These are phyloP conservation scores for Morphnarchus princeps DNA, from an alignment of 2,113 vertebrate species.

Conservation along the genomic window DNA sequence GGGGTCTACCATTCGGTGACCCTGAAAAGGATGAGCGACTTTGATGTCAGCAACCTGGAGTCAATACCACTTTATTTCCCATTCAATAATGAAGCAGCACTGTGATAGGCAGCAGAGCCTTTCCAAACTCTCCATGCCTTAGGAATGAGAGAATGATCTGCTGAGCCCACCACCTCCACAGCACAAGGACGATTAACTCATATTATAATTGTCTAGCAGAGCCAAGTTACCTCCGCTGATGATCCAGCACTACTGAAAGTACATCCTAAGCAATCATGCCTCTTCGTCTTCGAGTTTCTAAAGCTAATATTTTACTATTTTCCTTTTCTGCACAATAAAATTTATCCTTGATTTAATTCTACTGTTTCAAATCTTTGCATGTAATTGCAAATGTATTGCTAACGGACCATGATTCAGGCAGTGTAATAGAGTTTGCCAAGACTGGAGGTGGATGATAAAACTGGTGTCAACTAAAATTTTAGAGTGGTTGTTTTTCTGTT, in stretches of 20 bases:
- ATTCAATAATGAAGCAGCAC: not conserved
- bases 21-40: accelerated
- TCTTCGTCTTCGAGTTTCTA: not conserved
- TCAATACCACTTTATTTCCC: not conserved
- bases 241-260: not conserved
- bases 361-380: not conserved
- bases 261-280: not conserved
- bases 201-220: not conserved
- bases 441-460: slow-evolving; percentile 24
- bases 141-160: not conserved
- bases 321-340: not conserved
- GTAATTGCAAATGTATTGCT: not conserved
- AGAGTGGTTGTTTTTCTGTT: not conserved
- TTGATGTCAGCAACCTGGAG: not conserved
- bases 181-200: not conserved
- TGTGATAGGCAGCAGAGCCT: not conserved
- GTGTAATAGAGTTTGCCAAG: not conserved
- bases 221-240: not conserved
- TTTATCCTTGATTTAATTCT: not conserved
- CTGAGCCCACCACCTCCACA: not conserved
- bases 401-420: not conserved
- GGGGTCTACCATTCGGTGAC: not conserved
- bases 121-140: not conserved
- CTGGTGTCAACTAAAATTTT: not conserved
- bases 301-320: not conserved